These are phyloP conservation scores for Lepilemur ruficaudatus DNA, from an alignment of 2,797 vertebrate species.

Conservation along the genomic window DNA sequence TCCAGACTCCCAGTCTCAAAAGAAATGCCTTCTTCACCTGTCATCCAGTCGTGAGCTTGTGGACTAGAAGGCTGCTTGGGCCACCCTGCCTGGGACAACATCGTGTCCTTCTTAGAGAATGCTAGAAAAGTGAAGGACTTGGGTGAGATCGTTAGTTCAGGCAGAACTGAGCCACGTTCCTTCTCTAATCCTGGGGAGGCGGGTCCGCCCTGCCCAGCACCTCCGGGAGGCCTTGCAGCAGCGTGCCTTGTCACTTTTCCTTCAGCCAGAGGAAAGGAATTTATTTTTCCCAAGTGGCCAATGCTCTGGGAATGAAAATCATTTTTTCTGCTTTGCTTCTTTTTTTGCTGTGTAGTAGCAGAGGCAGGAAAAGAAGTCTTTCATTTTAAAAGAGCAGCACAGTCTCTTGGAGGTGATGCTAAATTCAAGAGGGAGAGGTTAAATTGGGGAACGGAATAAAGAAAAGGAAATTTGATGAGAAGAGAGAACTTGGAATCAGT, in stretches of 20 bases:
- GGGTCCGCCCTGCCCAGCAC: neutral
- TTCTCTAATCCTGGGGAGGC: neutral
- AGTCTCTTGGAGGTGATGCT: neutral
- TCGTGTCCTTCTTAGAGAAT: neutral
- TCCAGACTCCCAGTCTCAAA: neutral
- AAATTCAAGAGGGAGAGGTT: neutral
- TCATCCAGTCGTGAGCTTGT: neutral
- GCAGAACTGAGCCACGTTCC: neutral
- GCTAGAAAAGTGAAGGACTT: neutral
- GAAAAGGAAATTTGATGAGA: conserved; percentile 8
- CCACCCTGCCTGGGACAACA: neutral
- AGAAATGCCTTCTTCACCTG: neutral
- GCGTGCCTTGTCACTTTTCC: neutral
- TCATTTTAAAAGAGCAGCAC: neutral
- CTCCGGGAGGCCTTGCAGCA: neutral
- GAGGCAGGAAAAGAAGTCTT: neutral
- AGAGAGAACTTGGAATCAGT: conserved; percentile 19
- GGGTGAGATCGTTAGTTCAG: neutral
- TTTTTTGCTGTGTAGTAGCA: neutral
- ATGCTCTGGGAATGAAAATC: conserved; percentile 9
- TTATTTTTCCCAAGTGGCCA: conserved; percentile 50
- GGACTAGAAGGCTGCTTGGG: neutral
- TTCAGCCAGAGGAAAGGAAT: neutral
- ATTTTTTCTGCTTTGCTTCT: conserved; percentile 20
- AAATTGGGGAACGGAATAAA: neutral